phyloP scores from a whole-genome alignment of 2,797 vertebrate species.

The Anisognathus igniventris region DNA sequence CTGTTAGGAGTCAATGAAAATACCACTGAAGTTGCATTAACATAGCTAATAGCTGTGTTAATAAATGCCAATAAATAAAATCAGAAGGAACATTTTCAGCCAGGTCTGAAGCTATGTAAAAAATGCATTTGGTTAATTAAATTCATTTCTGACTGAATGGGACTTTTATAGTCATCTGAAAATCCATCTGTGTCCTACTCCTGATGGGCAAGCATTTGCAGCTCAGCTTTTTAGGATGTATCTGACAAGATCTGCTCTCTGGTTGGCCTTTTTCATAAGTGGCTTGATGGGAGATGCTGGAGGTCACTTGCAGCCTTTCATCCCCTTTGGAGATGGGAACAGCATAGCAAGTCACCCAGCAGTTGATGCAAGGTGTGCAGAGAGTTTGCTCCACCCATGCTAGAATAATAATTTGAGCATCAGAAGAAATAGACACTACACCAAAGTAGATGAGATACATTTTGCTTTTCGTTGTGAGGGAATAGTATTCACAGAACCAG shows the following conservation, averaged over 20 bases:
- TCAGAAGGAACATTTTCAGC: conserved; percentile 25
- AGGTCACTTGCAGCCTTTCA: neutral
- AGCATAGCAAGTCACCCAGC: neutral
- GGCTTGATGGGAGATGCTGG: neutral
- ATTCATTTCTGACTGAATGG: neutral
- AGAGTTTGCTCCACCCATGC: neutral
- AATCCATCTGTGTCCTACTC: neutral
- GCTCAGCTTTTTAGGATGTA: neutral
- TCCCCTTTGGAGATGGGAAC: neutral
- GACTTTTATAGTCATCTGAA: neutral
- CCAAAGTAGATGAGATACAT: neutral
- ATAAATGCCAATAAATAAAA: conserved; percentile 60
- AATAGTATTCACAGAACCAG: neutral
- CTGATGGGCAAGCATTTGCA: neutral
- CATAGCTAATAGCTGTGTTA: conserved; percentile 60
- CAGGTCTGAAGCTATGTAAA: neutral
- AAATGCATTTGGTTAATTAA: conserved; percentile 9
- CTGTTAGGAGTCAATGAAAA: conserved; percentile 59
- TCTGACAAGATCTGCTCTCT: neutral
- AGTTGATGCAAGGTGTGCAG: neutral
- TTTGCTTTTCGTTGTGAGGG: neutral
- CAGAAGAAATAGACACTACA: neutral
- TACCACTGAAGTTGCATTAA: conserved; percentile 57
- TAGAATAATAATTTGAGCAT: neutral
- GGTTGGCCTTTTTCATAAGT: neutral